Evolutionary conservation across 2,113 vertebrate genomes (phyloP).

Genomic region (Larimichthys polyactis): DNA sequence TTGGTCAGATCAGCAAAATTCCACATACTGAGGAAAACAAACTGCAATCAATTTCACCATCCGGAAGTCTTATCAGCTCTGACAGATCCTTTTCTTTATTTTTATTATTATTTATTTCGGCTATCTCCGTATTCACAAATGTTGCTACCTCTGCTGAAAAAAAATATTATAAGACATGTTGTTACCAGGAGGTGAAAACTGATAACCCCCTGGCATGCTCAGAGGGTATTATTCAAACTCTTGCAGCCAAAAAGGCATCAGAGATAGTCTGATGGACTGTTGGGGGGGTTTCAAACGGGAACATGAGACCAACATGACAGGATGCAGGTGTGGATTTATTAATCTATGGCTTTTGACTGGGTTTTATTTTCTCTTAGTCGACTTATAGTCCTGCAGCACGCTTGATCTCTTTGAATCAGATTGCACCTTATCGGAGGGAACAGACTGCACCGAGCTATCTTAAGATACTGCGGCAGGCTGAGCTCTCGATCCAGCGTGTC

Average conservation of each 20-base stretch:
- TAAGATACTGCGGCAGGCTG: constrained; percentile 69
- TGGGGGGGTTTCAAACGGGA: constrained; percentile 50
- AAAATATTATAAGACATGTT: constrained; percentile 67
- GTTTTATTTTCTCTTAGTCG: constrained; percentile 73
- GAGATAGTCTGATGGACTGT: constrained; percentile 51
- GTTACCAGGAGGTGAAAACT: constrained; percentile 68
- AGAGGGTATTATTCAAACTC: constrained; percentile 75
- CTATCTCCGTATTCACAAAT: constrained; percentile 73
- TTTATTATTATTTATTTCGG: constrained; percentile 60
- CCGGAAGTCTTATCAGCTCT: constrained; percentile 74
- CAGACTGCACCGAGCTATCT: constrained; percentile 73
- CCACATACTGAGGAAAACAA: constrained; percentile 58
- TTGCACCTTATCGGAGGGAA: constrained; percentile 78
- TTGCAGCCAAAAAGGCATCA: constrained; percentile 56
- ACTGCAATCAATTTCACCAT: constrained; percentile 75
- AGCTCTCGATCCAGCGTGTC: constrained; percentile 68
- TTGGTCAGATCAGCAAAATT: constrained; percentile 68
- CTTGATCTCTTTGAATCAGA: constrained; percentile 76
- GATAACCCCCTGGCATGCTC: constrained; percentile 79
- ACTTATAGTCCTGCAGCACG: constrained; percentile 69
- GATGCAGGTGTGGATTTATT: constrained; percentile 69
- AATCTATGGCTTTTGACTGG: constrained; percentile 67
- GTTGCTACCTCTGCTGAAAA: constrained; percentile 47
- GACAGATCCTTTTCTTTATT: constrained; percentile 70
- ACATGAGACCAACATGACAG: constrained; percentile 62